Percentiles rank a stretch among this genome's conserved stretches.
Evolutionary conservation across 2,113 vertebrate species (phyloP).

Genomic region (Hydrolagus affinis): DNA sequence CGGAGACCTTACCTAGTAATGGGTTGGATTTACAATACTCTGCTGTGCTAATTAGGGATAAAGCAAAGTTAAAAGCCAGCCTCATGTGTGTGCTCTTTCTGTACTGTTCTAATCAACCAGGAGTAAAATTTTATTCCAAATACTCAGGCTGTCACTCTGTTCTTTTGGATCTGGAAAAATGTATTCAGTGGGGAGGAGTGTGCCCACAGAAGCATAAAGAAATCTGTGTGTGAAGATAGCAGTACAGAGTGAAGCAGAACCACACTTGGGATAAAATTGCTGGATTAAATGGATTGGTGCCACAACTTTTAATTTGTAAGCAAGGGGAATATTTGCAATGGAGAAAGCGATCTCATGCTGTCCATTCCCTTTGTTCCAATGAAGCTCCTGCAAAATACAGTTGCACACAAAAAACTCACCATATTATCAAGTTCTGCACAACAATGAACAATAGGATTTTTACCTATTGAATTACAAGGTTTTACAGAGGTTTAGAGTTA

Average conservation of each 20-base stretch:
- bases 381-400: neutral
- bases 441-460: neutral
- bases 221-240: neutral
- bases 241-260: constrained; percentile 7
- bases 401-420: neutral
- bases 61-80: neutral
- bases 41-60: neutral
- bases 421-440: no score
- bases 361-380: constrained; percentile 1
- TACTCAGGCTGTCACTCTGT: neutral
- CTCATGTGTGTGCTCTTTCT: neutral
- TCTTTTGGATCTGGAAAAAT: no score
- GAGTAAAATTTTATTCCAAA: constrained; percentile 7
- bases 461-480: neutral
- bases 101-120: neutral
- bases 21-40: neutral
- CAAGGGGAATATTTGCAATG: neutral
- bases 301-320: neutral
- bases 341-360: neutral
- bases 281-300: neutral
- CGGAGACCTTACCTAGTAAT: neutral
- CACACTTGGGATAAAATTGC: no score
- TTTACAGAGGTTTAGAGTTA: neutral
- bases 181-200: no score
- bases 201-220: neutral